These are phyloP conservation scores for Clarias gariepinus DNA, from an alignment of 2,113 vertebrate genomes.

Conservation along the genomic window DNA sequence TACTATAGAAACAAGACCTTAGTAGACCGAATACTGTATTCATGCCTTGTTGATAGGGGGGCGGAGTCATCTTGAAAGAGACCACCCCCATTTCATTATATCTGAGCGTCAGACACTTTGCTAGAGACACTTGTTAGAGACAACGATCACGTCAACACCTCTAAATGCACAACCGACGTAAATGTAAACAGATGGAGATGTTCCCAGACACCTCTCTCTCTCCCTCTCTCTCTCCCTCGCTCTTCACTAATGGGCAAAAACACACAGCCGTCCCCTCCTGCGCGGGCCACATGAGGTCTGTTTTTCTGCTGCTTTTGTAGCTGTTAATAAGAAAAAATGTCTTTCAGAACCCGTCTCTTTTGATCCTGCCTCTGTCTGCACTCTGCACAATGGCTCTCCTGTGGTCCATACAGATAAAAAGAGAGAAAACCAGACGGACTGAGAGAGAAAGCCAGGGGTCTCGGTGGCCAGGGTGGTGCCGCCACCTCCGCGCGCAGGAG, in stretches of 20 bases:
- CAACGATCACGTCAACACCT: not conserved
- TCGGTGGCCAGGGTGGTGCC: constrained; percentile 54
- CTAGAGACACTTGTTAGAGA: not conserved
- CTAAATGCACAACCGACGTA: not conserved
- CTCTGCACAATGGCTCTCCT: constrained; percentile 70
- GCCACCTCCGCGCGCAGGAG: not conserved
- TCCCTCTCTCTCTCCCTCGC: constrained; percentile 6
- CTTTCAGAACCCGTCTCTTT: constrained; percentile 62
- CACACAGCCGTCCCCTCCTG: constrained; percentile 54
- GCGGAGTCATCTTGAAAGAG: not conserved
- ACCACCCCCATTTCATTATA: not conserved
- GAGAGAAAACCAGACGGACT: constrained; percentile 22
- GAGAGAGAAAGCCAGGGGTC: constrained; percentile 52
- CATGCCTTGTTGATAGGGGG: not conserved
- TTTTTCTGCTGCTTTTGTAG: constrained; percentile 60
- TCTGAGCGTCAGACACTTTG: not conserved
- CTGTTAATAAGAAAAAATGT: constrained; percentile 70
- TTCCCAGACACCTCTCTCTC: constrained; percentile 5
- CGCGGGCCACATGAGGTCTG: constrained; percentile 50
- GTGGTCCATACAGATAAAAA: constrained; percentile 63
- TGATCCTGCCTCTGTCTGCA: constrained; percentile 62
- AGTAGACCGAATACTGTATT: too few species aligned
- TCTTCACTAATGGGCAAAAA: constrained; percentile 63
- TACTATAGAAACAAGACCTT: too few species aligned
- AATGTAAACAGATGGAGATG: constrained; percentile 45